These are phyloP conservation scores for Tympanoctomys barrerae DNA, from an alignment of 2,797 vertebrate genomes.

Conservation along the genomic window DNA sequence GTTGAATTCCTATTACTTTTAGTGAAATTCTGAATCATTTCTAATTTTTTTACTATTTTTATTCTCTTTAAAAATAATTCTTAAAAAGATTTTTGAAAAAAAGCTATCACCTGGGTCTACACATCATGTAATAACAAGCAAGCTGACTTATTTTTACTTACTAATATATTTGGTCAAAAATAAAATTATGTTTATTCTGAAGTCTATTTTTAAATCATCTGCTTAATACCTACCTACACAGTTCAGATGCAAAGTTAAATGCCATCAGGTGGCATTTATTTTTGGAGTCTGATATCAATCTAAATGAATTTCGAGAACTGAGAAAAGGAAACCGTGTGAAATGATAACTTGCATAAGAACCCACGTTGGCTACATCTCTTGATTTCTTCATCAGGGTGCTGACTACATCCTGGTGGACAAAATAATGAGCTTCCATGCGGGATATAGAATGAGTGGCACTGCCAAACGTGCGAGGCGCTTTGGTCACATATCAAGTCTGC, in stretches of 20 bases:
- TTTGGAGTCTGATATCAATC: background rate
- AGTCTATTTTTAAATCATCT: slow-evolving; percentile 22
- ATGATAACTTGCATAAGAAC: background rate
- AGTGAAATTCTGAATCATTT: too few relatives aligned
- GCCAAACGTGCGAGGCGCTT: background rate
- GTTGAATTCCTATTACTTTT: too few relatives aligned
- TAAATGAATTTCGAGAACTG: slow-evolving; percentile 8
- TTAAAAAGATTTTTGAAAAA: too few relatives aligned
- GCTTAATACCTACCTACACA: background rate
- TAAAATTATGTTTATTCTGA: slow-evolving; percentile 2
- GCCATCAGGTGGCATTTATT: background rate
- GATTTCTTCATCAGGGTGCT: slow-evolving; percentile 1
- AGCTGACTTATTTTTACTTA: background rate
- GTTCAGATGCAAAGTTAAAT: slow-evolving; percentile 53
- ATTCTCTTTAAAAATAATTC: too few relatives aligned
- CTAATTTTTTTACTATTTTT: too few relatives aligned
- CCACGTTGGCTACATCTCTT: background rate
- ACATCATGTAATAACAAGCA: background rate
- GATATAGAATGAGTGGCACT: background rate
- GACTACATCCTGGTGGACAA: background rate
- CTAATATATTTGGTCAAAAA: slow-evolving; percentile 39
- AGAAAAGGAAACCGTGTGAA: background rate
- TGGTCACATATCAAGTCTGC: background rate
- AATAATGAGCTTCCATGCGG: background rate
- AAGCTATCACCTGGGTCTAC: background rate